Conservation (phyloP, 2,797 vertebrate genomes). For the Pampus argenteus region DNA sequence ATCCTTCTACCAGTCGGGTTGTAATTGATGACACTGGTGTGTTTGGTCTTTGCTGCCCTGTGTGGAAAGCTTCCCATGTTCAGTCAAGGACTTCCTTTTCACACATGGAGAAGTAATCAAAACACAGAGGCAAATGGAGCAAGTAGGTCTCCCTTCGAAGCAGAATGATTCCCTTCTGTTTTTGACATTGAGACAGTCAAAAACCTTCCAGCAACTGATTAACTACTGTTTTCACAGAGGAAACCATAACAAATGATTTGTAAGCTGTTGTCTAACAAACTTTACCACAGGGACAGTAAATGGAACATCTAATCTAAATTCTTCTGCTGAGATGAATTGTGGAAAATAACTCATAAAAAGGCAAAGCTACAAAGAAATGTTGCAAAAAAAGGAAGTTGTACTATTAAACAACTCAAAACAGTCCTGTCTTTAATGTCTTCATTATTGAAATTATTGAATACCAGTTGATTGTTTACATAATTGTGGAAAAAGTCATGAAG, state of each 20-base stretch:
- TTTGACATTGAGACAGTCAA: constrained; percentile 76
- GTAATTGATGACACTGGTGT: constrained; percentile 55
- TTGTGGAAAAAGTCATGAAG: neutral
- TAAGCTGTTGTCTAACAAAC: constrained; percentile 68
- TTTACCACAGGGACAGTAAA: constrained; percentile 60
- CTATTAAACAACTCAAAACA: neutral
- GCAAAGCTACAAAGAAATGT: constrained; percentile 21
- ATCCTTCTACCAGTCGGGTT: constrained; percentile 28
- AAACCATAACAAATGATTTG: constrained; percentile 77
- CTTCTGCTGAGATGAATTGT: constrained; percentile 55
- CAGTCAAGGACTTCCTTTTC: constrained; percentile 68
- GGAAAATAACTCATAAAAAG: constrained; percentile 55
- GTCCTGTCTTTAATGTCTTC: neutral
- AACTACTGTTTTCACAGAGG: constrained; percentile 80
- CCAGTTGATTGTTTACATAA: constrained; percentile 10
- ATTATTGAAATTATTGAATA: constrained; percentile 6
- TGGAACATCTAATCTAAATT: constrained; percentile 64
- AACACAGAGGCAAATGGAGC: constrained; percentile 72
- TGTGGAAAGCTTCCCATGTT: constrained; percentile 61
- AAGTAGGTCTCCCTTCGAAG: constrained; percentile 76
- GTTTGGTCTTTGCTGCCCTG: constrained; percentile 40
- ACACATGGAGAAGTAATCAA: constrained; percentile 83
- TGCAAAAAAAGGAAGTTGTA: constrained; percentile 23
- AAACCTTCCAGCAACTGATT: constrained; percentile 79
- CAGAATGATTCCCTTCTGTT: constrained; percentile 76